Evolutionary conservation across 2,888 invertebrate species (phyloP).

Genomic region (Platycheirus rosarum): DNA sequence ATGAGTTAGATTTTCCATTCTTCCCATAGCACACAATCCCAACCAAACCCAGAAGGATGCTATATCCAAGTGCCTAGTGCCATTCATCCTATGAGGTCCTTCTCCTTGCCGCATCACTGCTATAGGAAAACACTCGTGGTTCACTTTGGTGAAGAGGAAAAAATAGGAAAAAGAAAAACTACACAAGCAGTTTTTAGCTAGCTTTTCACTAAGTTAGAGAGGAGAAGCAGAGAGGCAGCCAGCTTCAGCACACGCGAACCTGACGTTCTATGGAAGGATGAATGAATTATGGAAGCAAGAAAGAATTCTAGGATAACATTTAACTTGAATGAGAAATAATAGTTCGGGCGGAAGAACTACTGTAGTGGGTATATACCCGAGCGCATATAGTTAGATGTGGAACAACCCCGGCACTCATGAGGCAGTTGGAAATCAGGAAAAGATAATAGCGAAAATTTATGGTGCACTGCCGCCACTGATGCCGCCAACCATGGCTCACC

Average conservation of each 20-base stretch:
- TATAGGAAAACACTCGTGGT: conserved; percentile 48
- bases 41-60: neutral
- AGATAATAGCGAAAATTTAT: conserved; percentile 74
- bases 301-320: conserved; percentile 71
- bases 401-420: conserved; percentile 42
- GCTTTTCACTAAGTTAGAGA: conserved; percentile 25
- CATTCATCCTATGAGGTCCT: conserved; percentile 31
- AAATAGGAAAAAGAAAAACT: conserved; percentile 19
- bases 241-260: neutral
- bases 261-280: conserved; percentile 53
- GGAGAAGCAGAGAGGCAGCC: neutral
- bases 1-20: conserved; percentile 45
- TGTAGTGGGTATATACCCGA: conserved; percentile 1
- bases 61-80: conserved; percentile 15
- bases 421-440: conserved; percentile 70
- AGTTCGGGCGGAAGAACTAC: conserved; percentile 69
- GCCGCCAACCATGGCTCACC: conserved; percentile 35
- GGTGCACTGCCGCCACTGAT: conserved; percentile 58
- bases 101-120: conserved; percentile 31
- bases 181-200: conserved; percentile 64
- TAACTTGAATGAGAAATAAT: conserved; percentile 74
- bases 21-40: neutral
- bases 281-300: conserved; percentile 73
- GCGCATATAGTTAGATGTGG: conserved; percentile 10
- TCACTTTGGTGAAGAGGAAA: conserved; percentile 3